phyloP scores from a whole-genome alignment of 2,113 vertebrate species.

The Glaucidium brasilianum region DNA sequence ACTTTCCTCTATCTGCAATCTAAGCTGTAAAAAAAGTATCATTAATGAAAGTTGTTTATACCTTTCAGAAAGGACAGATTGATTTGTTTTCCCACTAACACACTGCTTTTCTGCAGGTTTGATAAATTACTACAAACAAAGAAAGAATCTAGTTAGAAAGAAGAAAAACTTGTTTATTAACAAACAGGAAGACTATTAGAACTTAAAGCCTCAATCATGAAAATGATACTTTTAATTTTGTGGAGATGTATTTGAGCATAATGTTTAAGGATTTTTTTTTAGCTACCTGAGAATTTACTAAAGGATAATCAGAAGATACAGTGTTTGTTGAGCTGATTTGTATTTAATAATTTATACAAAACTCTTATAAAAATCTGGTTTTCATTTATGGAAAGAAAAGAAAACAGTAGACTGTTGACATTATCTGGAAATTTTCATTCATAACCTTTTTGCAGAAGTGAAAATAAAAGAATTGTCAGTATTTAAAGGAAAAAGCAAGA shows the following conservation, averaged over 20 bases:
- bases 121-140: neutral
- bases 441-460: neutral
- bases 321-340: neutral
- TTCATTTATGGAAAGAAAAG: neutral
- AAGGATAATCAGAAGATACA: neutral
- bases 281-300: neutral
- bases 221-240: neutral
- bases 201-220: neutral
- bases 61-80: constrained; percentile 22
- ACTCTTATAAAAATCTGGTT: neutral
- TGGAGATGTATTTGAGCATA: neutral
- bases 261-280: neutral
- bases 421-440: neutral
- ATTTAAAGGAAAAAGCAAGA: neutral
- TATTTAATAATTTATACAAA: neutral
- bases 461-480: neutral
- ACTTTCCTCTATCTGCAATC: neutral
- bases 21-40: neutral
- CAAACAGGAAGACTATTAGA: neutral
- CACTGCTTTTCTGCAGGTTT: neutral
- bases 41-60: constrained; percentile 6
- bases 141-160: neutral
- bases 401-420: neutral
- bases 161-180: constrained; percentile 3
- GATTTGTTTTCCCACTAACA: constrained; percentile 28